Evolutionary conservation across 2,797 vertebrate species (phyloP).

Genomic region (Scomberomorus guttatus): DNA sequence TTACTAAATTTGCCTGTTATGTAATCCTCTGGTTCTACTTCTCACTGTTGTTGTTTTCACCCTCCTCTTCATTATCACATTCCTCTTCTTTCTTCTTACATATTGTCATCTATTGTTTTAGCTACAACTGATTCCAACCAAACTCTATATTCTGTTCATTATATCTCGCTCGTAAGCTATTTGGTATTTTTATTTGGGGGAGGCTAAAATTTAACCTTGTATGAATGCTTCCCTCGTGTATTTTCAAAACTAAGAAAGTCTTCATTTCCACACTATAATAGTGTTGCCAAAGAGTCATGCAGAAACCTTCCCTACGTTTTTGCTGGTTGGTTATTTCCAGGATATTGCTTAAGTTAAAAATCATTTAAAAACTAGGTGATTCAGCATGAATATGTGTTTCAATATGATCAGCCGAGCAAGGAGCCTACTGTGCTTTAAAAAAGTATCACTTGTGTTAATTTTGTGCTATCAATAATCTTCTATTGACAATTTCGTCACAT

Average conservation of each 20-base stretch:
- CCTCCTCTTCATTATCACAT: not conserved
- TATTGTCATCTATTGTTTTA: not conserved
- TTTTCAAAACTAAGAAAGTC: not conserved
- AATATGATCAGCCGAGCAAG: not conserved
- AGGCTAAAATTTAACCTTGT: not conserved
- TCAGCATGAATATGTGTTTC: not conserved
- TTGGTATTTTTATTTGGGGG: not conserved
- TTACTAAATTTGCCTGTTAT: conserved; percentile 65
- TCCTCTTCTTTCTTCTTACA: not conserved
- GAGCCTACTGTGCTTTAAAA: not conserved
- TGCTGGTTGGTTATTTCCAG: not conserved
- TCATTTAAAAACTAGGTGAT: not conserved
- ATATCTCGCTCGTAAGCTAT: not conserved
- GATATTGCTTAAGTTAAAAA: not conserved
- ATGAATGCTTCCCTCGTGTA: not conserved
- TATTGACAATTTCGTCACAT: not conserved
- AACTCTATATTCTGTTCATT: not conserved
- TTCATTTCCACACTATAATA: not conserved
- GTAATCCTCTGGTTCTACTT: conserved; percentile 53
- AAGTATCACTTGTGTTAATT: not conserved
- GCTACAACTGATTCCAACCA: not conserved
- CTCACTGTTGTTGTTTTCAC: conserved; percentile 33
- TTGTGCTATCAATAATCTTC: not conserved
- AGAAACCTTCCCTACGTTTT: not conserved
- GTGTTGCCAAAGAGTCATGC: not conserved